Evolutionary conservation across 2,797 vertebrate genomes (phyloP), one percentile per base, ranked within the genome.

Genomic region (Sebastolobus alascanus): DNA sequence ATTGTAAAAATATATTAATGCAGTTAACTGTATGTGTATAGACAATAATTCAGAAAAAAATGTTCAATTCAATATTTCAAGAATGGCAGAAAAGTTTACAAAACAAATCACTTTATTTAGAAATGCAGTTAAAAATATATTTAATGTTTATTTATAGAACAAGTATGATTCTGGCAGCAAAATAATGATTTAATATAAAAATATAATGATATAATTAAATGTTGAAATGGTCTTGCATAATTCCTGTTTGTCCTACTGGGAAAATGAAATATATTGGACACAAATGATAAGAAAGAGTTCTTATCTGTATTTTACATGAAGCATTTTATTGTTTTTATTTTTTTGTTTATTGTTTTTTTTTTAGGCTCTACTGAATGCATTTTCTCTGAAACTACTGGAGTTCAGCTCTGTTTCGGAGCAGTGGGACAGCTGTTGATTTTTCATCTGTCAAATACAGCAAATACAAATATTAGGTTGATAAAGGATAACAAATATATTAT

Each of bases 381-480:
- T 72, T 87, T 87, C 13, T 65, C 40, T 1, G 29, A 68, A 13
- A 5, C 2, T 6, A 3, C 2, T 16, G 46, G 2, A 76, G 8
- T 1, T 52, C 70, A 4, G 8, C 31, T 2, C 10, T 87, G 85
- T 77, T 46, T 56, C 33, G 87, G 80, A 33, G 66, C 11, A 4
- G 43, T 50, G 27, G 83, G 80, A 3, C 25, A 80, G 12, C 25
- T 5, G 1, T 4, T 87, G 9, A 10, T 79, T 25, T 78, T 89
- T 55, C 20, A 76, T 22, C 31, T 85, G 12, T 8, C 59, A 46
- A 3, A 56, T 10, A 13, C 7, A 74, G 0, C 0, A 33, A 54
- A 70, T 55, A 3, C 1, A 55, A 0, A 54, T 0, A 8, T 84
- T 22, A 22, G 0, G 0, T 5, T 25, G 2, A 59, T 0, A 7